A percentile compares a stretch with the other conserved stretches of the same genome.
Evolutionary conservation across 2,888 invertebrate genomes (phyloP).

Genomic region (Hylaea fasciaria): DNA sequence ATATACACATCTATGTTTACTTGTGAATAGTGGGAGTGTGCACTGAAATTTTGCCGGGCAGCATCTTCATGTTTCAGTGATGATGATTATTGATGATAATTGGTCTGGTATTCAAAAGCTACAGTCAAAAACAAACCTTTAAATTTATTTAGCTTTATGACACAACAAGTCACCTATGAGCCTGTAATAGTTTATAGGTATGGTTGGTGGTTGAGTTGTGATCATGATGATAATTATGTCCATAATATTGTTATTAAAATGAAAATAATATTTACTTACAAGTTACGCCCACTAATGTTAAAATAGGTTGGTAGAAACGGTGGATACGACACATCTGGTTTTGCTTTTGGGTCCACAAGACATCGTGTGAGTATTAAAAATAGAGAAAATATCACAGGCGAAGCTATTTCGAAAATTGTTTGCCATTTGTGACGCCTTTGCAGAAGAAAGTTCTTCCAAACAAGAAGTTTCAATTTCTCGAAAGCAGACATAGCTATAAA

Average conservation of each 20-base stretch:
- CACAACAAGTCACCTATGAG: too few relatives aligned
- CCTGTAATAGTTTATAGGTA: too few relatives aligned
- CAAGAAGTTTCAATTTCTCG: constrained; percentile 88
- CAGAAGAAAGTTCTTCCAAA: constrained; percentile 93
- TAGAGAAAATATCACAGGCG: constrained; percentile 88
- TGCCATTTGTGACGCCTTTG: constrained; percentile 90
- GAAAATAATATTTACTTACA: constrained; percentile 64
- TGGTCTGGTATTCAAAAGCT: too few relatives aligned
- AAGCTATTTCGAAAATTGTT: constrained; percentile 88
- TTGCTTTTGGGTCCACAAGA: constrained; percentile 86
- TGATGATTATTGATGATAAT: too few relatives aligned
- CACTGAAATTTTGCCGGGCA: too few relatives aligned
- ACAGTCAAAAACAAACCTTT: too few relatives aligned
- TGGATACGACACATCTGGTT: constrained; percentile 65
- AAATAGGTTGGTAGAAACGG: constrained; percentile 75
- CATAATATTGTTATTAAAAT: neutral
- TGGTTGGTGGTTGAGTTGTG: too few relatives aligned
- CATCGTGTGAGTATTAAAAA: constrained; percentile 90
- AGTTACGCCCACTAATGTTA: constrained; percentile 66
- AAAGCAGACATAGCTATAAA: constrained; percentile 67
- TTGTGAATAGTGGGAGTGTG: too few relatives aligned
- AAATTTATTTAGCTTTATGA: too few relatives aligned
- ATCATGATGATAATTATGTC: too few relatives aligned
- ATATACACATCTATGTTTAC: too few relatives aligned
- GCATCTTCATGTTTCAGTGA: too few relatives aligned